These are phyloP conservation scores for Melangyna quadrimaculata DNA, from an alignment of 2,888 invertebrate species.

Conservation along the genomic window DNA sequence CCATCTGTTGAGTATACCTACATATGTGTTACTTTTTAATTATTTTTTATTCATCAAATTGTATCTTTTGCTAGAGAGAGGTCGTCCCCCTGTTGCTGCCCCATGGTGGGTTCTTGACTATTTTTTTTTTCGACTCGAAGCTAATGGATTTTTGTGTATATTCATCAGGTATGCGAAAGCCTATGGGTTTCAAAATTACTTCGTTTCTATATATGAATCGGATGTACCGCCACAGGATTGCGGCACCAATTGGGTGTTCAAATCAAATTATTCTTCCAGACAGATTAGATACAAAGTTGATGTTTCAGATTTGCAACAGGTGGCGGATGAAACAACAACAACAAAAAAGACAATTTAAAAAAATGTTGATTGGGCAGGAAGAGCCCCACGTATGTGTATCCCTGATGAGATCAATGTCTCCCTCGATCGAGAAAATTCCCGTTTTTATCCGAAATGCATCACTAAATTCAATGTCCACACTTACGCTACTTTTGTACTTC, in stretches of 20 bases:
- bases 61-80: conserved; percentile 14
- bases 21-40: conserved; percentile 33
- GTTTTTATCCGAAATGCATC: conserved; percentile 14
- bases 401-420: conserved; percentile 46
- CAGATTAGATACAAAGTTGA: conserved; percentile 28
- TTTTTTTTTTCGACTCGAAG: conserved; percentile 1
- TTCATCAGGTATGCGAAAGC: conserved; percentile 17
- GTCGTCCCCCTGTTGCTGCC: conserved; percentile 15
- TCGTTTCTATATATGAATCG: conserved; percentile 1
- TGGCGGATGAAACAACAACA: not conserved
- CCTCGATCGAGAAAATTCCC: conserved; percentile 47
- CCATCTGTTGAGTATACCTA: conserved; percentile 40
- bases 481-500: conserved; percentile 23
- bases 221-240: not conserved
- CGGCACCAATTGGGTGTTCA: conserved; percentile 26
- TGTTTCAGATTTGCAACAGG: not conserved
- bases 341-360: not conserved
- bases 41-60: conserved; percentile 49
- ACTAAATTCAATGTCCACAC: conserved; percentile 27
- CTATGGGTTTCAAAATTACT: conserved; percentile 17
- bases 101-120: conserved; percentile 1
- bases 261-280: conserved; percentile 38
- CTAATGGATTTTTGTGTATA: conserved; percentile 33
- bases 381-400: not conserved
- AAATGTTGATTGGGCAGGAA: conserved; percentile 6